Conservation (phyloP, 1,140 invertebrate species). For the Hydropsyche tenuis region DNA sequence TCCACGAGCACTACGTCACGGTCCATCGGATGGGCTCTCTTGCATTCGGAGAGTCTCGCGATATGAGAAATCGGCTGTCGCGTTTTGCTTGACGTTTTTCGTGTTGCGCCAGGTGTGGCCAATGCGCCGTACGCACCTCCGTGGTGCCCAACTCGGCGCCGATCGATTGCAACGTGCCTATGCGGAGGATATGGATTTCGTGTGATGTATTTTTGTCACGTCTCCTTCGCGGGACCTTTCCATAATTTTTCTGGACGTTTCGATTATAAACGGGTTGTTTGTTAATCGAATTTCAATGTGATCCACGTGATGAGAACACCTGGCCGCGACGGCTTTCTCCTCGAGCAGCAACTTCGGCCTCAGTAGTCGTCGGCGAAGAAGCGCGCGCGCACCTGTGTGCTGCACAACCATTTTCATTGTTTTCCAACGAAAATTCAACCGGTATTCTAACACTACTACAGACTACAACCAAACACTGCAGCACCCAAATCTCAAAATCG, state of each 20-base stretch:
- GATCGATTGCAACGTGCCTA: too few relatives aligned
- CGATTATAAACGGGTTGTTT: too few relatives aligned
- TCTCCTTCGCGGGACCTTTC: background rate
- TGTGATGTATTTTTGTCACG: background rate
- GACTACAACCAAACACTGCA: too few relatives aligned
- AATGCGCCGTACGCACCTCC: background rate
- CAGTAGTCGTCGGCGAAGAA: slow-evolving; percentile 11
- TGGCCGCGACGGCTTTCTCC: slow-evolving; percentile 19
- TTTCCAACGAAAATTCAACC: too few relatives aligned
- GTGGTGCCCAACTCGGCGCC: too few relatives aligned
- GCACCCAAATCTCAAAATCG: too few relatives aligned
- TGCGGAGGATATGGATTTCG: too few relatives aligned
- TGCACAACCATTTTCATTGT: too few relatives aligned
- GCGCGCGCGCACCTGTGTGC: slow-evolving; percentile 19
- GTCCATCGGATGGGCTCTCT: slow-evolving; percentile 2
- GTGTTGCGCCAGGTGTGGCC: background rate
- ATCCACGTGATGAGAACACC: slow-evolving; percentile 16
- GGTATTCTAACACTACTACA: too few relatives aligned
- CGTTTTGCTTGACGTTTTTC: slow-evolving; percentile 11
- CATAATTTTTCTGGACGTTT: too few relatives aligned
- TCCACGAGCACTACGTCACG: too few relatives aligned
- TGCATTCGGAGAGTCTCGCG: slow-evolving; percentile 9
- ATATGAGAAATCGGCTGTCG: slow-evolving; percentile 5
- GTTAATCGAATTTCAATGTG: too few relatives aligned
- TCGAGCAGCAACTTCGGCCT: background rate